Evolutionary conservation across 1,140 invertebrate genomes (phyloP), one percentile per base, ranked within the genome.

Genomic region (Drosophila jambulina): DNA sequence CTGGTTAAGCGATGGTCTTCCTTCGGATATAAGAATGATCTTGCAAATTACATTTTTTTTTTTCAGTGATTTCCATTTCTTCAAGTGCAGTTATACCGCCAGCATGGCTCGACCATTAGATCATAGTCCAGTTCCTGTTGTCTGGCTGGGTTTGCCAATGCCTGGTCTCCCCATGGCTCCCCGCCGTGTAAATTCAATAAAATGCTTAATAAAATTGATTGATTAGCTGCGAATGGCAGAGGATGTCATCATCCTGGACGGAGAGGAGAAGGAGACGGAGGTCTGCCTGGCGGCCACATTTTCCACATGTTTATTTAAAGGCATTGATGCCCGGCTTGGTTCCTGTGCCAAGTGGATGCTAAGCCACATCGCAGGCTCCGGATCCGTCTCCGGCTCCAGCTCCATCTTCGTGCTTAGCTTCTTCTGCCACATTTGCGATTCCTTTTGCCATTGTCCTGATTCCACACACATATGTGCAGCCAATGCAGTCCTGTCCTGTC

Each of bases 391-490:
- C n/a, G 34, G 12, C 64, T 27, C 2, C 29, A 0, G 2, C 34
- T 56, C 51, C 32, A 17, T 29, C 53, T 34, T n/a, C 53, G 27
- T 23, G 43, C 43, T 58, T 36, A 45, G 34, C 36, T 77, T 62
- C 59, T 64, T 60, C 70, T 84, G 82, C 75, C 78, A 85, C 82
- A 85, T 85, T 84, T 84, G 74, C 59, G 82, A 85, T 85, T 84
- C 82, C 82, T 85, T 84, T 85, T 81, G 74, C 67, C 79, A 68
- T 56, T 60, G 48, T 60, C 48, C 61, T 48, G 57, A 61, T 53
- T 59, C 56, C 21, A 69, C 46, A 43, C 60, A 42, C 60, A 36
- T 38, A 49, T 46, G 48, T 62, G 40, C 34, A 36, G 40, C 45
- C 45, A 58, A n/a, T 58, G 56, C 48, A 54, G 38, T 13, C 51